A percentile compares a stretch with the other conserved stretches of the same genome.
phyloP scores from a whole-genome alignment of 1,140 invertebrate species.

The Eriosoma lanigerum region DNA sequence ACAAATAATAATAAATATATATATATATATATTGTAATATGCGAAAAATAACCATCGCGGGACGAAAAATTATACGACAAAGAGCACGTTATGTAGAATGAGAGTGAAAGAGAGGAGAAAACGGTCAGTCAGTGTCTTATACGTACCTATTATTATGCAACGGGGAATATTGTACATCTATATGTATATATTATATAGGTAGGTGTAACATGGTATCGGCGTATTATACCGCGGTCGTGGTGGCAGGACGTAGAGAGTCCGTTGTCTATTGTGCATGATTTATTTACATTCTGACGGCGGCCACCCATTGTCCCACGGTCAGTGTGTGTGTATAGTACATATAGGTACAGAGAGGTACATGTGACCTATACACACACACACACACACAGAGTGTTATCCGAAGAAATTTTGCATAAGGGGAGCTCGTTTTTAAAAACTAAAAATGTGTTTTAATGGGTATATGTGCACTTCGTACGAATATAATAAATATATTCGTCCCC shows the following conservation, averaged over 20 bases:
- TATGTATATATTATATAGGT: background rate
- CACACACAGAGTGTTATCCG: background rate
- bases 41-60: constrained; percentile 8
- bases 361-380: background rate
- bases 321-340: background rate
- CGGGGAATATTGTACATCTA: background rate
- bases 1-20: background rate
- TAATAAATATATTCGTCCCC: constrained; percentile 32
- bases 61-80: background rate
- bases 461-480: background rate
- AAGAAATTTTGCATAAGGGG: constrained; percentile 46
- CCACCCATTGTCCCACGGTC: constrained; percentile 46
- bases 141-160: constrained; percentile 24
- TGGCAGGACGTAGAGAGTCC: constrained; percentile 13
- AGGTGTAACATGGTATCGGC: background rate
- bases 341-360: background rate
- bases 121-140: constrained; percentile 51
- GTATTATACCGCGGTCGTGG: background rate
- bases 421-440: constrained; percentile 34
- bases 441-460: constrained; percentile 30
- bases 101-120: background rate
- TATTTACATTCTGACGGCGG: constrained; percentile 31
- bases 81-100: background rate
- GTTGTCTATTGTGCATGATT: constrained; percentile 44
- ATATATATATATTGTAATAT: background rate